Evolutionary conservation across 2,888 invertebrate species (phyloP), one percentile per base, ranked within the genome.

Genomic region (Dryocosmus kuriphilus): DNA sequence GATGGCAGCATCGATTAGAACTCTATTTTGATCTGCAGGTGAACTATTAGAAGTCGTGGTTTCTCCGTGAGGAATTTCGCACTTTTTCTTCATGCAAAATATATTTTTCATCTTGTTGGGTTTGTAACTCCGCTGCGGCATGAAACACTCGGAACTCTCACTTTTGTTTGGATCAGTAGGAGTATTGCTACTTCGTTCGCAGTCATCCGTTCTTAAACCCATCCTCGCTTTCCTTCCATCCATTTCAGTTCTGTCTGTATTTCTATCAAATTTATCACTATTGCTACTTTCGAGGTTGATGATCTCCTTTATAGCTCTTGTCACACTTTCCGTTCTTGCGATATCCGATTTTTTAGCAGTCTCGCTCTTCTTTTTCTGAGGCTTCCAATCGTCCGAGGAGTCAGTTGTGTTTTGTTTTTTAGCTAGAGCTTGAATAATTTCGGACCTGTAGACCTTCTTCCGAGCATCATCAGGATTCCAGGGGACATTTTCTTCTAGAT

Each of bases 381-480:
- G 85, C 38, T 87, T 88, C 91, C 91, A 91, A 35, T 91, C 89
- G 0, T 88, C 89, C 5, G 88, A 89, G 5, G 91, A 89, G 63
- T 89, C 89, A 2, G 88, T 90, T 0, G 87, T 89, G 51, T 89
- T 90, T 14, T 86, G 86, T 76, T 89, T 89, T 71, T 90, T 90
- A 1, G 88, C 84, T 16, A 91, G 78, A 9, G 88, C 90, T 74
- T 90, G 89, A 16, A 91, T 88, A 30, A 91, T 88, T 57, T 91
- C 90, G 2, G 88, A 82, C 22, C 89, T 84, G 76, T 91, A 91
- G 4, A 91, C 88, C 77, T 90, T 91, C 55, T 88, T 90, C 35
- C 91, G 84, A 0, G 90, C 88, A 46, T 91, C 88, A 0, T 89
- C 91, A 2, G 92, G 91, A 86, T 90, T 91, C 92, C 92, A 92